Conservation (phyloP, 2,888 invertebrate species). For the Thalpophila matura region DNA sequence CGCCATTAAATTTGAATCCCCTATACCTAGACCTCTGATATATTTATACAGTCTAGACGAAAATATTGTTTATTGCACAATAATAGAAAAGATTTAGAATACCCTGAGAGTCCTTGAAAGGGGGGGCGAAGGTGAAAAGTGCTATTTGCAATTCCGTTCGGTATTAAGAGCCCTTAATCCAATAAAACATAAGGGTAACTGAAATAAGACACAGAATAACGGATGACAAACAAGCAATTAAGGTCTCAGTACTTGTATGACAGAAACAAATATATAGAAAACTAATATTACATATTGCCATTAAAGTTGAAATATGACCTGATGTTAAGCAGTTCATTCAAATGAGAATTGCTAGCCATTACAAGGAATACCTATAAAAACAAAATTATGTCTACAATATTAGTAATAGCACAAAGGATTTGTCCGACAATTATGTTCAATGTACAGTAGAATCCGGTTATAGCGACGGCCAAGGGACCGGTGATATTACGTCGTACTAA, state of each 20-base stretch:
- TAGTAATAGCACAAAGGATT: slow-evolving; percentile 6
- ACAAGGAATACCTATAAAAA: slow-evolving; percentile 12
- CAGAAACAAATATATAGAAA: slow-evolving; percentile 32
- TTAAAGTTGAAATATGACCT: slow-evolving; percentile 48
- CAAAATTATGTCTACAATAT: slow-evolving; percentile 20
- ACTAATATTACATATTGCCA: slow-evolving; percentile 38
- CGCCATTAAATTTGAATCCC: slow-evolving; percentile 71
- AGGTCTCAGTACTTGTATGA: slow-evolving; percentile 36
- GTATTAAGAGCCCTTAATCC: slow-evolving; percentile 66
- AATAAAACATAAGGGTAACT: slow-evolving; percentile 66
- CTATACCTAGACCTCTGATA: slow-evolving; percentile 65
- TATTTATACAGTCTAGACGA: slow-evolving; percentile 75
- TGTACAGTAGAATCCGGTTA: no score
- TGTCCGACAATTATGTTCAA: slow-evolving; percentile 8
- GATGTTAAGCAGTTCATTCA: slow-evolving; percentile 28
- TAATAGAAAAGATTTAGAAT: slow-evolving; percentile 70
- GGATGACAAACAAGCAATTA: slow-evolving; percentile 69
- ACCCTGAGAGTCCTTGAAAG: slow-evolving; percentile 65
- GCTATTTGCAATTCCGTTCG: slow-evolving; percentile 66
- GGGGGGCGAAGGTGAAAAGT: slow-evolving; percentile 73
- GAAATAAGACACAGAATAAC: slow-evolving; percentile 64
- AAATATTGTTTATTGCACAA: slow-evolving; percentile 72
- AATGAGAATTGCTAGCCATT: slow-evolving; percentile 41
- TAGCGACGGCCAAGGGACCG: no score
- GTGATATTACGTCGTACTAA: no score